These are phyloP conservation scores for Aphelinus certus DNA, from an alignment of 1,140 invertebrate species.

Conservation along the genomic window DNA sequence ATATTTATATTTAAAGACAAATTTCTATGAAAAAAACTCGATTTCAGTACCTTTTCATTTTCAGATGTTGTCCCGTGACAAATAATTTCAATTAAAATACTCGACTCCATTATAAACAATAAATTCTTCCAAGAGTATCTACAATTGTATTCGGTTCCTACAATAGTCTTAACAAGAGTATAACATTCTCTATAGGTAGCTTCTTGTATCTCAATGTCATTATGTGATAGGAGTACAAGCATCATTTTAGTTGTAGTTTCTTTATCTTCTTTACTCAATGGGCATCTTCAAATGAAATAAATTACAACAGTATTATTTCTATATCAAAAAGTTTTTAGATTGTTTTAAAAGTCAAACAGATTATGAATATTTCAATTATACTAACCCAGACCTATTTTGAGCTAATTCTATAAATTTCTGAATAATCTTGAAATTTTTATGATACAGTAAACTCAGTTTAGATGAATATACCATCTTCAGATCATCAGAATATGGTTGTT, in stretches of 20 bases:
- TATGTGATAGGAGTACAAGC: conserved; percentile 53
- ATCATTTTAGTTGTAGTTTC: conserved; percentile 50
- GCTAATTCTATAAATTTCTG: conserved; percentile 46
- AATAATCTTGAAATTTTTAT: conserved; percentile 55
- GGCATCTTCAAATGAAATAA: conserved; percentile 32
- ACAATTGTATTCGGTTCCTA: conserved; percentile 60
- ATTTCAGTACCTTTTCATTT: conserved; percentile 53
- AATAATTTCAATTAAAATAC: conserved; percentile 72
- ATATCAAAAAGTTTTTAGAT: conserved; percentile 9
- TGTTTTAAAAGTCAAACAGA: not conserved
- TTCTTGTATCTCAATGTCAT: conserved; percentile 54
- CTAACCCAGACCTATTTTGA: conserved; percentile 43
- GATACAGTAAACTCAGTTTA: conserved; percentile 53
- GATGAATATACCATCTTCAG: conserved; percentile 52
- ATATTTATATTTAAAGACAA: not conserved
- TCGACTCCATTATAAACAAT: conserved; percentile 66
- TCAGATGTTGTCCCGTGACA: conserved; percentile 68
- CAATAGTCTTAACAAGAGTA: conserved; percentile 52
- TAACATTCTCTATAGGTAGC: conserved; percentile 62
- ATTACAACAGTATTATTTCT: not conserved
- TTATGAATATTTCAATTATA: not conserved
- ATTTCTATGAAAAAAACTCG: conserved; percentile 22
- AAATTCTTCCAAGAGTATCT: conserved; percentile 58
- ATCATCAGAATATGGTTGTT: conserved; percentile 39
- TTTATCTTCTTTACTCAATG: conserved; percentile 44